Evolutionary conservation across 2,797 vertebrate genomes (phyloP), one percentile per base, ranked within the genome.

Genomic region (Serranus cabrilla): DNA sequence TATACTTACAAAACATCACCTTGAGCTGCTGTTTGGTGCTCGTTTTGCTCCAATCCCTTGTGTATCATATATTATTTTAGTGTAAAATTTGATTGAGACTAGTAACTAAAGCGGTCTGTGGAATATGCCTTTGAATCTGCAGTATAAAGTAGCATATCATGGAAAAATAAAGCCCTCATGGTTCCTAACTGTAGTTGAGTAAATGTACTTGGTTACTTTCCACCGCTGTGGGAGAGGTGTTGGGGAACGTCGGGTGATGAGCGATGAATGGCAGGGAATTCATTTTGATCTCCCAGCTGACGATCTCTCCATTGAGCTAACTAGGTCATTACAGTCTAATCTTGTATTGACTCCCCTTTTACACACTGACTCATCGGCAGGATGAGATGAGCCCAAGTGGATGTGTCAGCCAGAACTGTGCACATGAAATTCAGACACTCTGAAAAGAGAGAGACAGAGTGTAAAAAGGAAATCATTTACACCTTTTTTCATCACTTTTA

Each of bases 321-420:
- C 88, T 87, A 66, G 90, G 91, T 87, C 86, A 91, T 90, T 91
- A 90, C 83, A 87, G 83, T 87, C 87, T 89, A 84, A 89, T 91
- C 85, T 86, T 74, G 85, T 61, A 88, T 84, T 84, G 90, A 92
- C 87, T 92, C 86, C 82, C 76, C 67, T 87, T 34, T 83, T 80
- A 79, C 76, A 68, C 82, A 77, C 82, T 91, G 92, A 93, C 81
- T 92, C 89, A 93, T 91, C 80, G 72, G 51, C 89, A 84, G 78
- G 69, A 86, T 81, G 74, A 68, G 78, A 89, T 78, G 83, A 87
- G 85, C 65, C 72, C 43, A 64, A 90, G 84, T 84, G 84, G 80
- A 90, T 86, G 81, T 93, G 91, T 91, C 90, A 91, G 87, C 71
- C 90, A 80, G 80, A 87, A 76, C 86, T 64, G 74, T 80, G 76